A percentile compares a stretch with the other conserved stretches of the same genome.
phyloP scores from a whole-genome alignment of 2,113 vertebrate genomes.

The Hemiprocne comata region DNA sequence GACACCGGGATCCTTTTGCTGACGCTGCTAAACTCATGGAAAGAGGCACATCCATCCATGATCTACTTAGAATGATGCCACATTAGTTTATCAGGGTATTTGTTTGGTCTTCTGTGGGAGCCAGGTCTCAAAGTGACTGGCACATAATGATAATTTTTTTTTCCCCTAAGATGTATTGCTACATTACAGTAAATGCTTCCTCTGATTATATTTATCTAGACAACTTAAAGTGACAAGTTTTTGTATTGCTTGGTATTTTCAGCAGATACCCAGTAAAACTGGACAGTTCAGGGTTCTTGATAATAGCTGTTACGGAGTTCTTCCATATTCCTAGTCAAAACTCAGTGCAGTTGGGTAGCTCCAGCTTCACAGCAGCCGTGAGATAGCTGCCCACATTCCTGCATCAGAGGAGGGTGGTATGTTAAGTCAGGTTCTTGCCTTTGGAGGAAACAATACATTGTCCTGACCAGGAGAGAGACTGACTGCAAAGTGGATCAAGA shows the following conservation, averaged over 20 bases:
- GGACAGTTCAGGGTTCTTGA: neutral
- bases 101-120: neutral
- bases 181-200: conserved; percentile 3
- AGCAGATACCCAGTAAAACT: neutral
- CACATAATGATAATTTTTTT: neutral
- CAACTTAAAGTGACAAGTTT: neutral
- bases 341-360: neutral
- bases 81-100: neutral
- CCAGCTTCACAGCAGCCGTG: neutral
- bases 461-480: neutral
- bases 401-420: neutral
- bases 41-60: neutral
- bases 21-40: neutral
- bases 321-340: neutral
- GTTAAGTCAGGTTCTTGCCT: neutral
- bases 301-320: neutral
- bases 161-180: neutral
- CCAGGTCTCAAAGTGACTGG: neutral
- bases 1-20: neutral
- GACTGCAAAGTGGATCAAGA: neutral
- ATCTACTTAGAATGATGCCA: neutral
- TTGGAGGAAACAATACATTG: neutral
- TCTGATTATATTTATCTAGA: neutral
- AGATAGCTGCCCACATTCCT: neutral
- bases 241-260: neutral